Conservation (phyloP, 2,888 invertebrate species). For the Thysanoteuthis rhombus region DNA sequence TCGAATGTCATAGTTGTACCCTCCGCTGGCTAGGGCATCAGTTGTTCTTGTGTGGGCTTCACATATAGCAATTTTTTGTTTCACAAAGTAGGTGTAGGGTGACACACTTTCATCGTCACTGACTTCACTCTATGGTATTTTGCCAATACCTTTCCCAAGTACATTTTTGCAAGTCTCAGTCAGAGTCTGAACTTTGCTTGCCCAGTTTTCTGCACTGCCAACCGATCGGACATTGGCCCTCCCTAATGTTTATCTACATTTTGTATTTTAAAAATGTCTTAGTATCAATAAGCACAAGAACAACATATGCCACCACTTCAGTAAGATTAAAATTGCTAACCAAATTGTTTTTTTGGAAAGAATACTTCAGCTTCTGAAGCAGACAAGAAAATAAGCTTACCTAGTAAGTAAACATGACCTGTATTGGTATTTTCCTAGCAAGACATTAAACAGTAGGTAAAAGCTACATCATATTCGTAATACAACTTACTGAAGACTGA, state of each 20-base stretch:
- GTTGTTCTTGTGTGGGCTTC: too few species aligned
- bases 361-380: not conserved
- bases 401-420: not conserved
- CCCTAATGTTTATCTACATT: not conserved
- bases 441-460: not conserved
- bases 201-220: too few species aligned
- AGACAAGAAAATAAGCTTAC: conserved; percentile 12
- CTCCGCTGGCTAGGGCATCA: too few species aligned
- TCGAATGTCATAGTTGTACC: too few species aligned
- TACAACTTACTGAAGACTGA: not conserved
- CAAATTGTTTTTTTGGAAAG: not conserved
- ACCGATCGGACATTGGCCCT: too few species aligned
- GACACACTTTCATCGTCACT: too few species aligned
- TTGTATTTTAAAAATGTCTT: not conserved
- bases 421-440: not conserved
- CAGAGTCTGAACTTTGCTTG: too few species aligned
- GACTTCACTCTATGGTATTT: too few species aligned
- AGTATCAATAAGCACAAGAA: not conserved
- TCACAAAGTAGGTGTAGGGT: too few species aligned
- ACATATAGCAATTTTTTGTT: too few species aligned
- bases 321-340: not conserved
- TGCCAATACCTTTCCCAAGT: too few species aligned
- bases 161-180: too few species aligned
- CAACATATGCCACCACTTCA: not conserved
- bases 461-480: not conserved